A percentile compares a stretch with the other conserved stretches of the same genome.
Evolutionary conservation across 2,888 invertebrate species (phyloP).

Genomic region (Eupeodes latifasciatus): DNA sequence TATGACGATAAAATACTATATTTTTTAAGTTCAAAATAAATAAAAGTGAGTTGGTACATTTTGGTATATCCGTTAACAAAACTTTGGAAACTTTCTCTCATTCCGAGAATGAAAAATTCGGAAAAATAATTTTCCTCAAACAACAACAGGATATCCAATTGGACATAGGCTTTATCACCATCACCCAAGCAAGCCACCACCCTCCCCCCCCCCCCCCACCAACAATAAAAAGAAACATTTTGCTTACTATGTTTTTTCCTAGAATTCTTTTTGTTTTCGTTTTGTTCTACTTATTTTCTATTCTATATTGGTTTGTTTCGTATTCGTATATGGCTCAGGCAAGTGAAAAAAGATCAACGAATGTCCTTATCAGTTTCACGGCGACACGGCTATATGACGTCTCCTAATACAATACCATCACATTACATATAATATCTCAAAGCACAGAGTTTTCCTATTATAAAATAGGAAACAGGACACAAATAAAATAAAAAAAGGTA

Average conservation of each 20-base stretch:
- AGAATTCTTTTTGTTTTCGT: background rate
- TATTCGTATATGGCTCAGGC: conserved; percentile 5
- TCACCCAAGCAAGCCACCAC: background rate
- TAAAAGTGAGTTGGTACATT: background rate
- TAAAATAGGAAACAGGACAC: conserved; percentile 11
- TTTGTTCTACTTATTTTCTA: background rate
- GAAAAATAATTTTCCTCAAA: background rate
- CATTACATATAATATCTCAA: conserved; percentile 39
- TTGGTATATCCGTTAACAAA: background rate
- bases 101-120: background rate
- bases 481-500: conserved; percentile 28
- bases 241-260: conserved; percentile 42
- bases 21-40: too few species aligned
- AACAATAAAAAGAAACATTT: conserved; percentile 40
- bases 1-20: too few species aligned
- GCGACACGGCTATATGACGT: conserved; percentile 61
- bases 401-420: conserved; percentile 39
- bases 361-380: conserved; percentile 70
- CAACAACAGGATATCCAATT: background rate
- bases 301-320: conserved; percentile 26
- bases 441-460: conserved; percentile 56
- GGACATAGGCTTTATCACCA: conserved; percentile 43
- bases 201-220: background rate
- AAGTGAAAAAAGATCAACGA: conserved; percentile 61
- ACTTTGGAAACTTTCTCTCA: background rate